Percentiles rank a stretch among this genome's conserved stretches.
Evolutionary conservation across 2,797 vertebrate species (phyloP).

Genomic region (Gouania willdenowi): DNA sequence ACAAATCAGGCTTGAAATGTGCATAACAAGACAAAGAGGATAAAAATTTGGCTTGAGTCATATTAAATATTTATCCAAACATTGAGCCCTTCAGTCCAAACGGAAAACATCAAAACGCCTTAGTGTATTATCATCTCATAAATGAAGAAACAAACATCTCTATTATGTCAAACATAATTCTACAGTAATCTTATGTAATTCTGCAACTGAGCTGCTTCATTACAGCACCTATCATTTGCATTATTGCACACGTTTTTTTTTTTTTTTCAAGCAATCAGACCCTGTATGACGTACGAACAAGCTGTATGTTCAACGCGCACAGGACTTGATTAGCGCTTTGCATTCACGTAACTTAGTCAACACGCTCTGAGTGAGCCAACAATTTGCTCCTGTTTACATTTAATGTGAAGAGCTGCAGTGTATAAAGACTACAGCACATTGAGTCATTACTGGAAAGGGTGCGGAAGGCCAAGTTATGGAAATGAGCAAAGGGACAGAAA

Average conservation of each 20-base stretch:
- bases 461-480: slow-evolving; percentile 64
- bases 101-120: slow-evolving; percentile 3
- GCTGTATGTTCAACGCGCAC: slow-evolving; percentile 14
- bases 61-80: slow-evolving; percentile 13
- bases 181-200: slow-evolving; percentile 2
- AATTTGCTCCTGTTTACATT: slow-evolving; percentile 69
- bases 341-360: slow-evolving; percentile 46
- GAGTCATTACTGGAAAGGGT: slow-evolving; percentile 72
- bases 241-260: not conserved
- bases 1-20: slow-evolving; percentile 22
- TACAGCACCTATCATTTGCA: slow-evolving; percentile 10
- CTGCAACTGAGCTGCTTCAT: slow-evolving; percentile 12
- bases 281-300: not conserved
- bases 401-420: slow-evolving; percentile 67
- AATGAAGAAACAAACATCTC: slow-evolving; percentile 20
- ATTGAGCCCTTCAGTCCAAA: slow-evolving; percentile 12
- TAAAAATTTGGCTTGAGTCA: slow-evolving; percentile 21
- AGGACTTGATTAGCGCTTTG: slow-evolving; percentile 15
- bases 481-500: slow-evolving; percentile 73
- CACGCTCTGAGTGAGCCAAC: slow-evolving; percentile 62
- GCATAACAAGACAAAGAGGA: slow-evolving; percentile 22
- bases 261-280: slow-evolving; percentile 11
- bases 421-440: slow-evolving; percentile 72
- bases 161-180: slow-evolving; percentile 7
- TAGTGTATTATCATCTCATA: slow-evolving; percentile 22